phyloP scores from a whole-genome alignment of 2,797 vertebrate genomes.

The Poecilia gillii region DNA sequence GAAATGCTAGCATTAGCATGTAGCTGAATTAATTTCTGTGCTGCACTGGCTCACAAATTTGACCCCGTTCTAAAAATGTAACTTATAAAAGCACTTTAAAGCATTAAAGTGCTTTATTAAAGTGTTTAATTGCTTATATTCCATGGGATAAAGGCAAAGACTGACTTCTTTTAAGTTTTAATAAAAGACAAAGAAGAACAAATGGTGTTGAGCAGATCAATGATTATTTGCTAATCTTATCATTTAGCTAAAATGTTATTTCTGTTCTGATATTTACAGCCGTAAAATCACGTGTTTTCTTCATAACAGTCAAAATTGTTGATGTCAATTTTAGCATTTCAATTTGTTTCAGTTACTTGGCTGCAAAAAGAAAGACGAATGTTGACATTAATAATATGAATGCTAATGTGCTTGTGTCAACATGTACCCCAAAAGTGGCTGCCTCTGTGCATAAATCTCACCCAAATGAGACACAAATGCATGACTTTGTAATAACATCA shows the following conservation, averaged over 20 bases:
- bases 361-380: not conserved
- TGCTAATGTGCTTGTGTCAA: not conserved
- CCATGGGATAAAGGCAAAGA: not conserved
- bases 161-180: not conserved
- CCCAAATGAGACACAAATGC: not conserved
- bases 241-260: not conserved
- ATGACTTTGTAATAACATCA: not conserved
- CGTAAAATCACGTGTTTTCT: not conserved
- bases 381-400: not conserved
- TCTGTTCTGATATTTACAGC: not conserved
- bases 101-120: not conserved
- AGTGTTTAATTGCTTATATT: not conserved
- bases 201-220: not conserved
- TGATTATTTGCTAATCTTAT: not conserved
- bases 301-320: not conserved
- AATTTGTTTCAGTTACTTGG: not conserved
- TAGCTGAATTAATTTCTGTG: not conserved
- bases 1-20: not conserved
- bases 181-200: not conserved
- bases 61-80: not conserved
- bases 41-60: not conserved
- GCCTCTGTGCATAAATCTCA: not conserved
- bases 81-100: not conserved
- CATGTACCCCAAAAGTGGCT: not conserved
- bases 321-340: not conserved